These are phyloP conservation scores for Spea multiplicata DNA, from an alignment of 2,113 vertebrate species.

Conservation along the genomic window DNA sequence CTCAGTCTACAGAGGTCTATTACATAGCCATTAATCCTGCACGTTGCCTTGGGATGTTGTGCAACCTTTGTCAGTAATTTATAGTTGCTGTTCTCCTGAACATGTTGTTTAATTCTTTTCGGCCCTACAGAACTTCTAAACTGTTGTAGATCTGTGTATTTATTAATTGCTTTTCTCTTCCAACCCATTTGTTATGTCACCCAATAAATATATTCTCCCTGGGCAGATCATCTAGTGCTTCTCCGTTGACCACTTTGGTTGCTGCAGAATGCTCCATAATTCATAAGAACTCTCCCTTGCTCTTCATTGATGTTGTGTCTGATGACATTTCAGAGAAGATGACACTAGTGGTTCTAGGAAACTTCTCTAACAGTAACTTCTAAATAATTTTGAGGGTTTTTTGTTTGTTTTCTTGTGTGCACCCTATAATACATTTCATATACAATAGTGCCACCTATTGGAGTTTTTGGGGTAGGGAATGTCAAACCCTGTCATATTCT, in stretches of 20 bases:
- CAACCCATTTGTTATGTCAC: not conserved
- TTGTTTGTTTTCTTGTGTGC: not conserved
- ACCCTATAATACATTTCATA: not conserved
- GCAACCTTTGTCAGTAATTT: conserved; percentile 28
- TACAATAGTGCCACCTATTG: conserved; percentile 30
- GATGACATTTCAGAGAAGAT: not conserved
- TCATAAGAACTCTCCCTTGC: not conserved
- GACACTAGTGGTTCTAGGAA: not conserved
- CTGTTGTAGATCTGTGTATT: not conserved
- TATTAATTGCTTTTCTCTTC: not conserved
- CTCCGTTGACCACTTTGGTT: not conserved
- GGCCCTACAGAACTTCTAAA: not conserved
- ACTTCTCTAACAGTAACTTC: not conserved
- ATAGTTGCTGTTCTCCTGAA: conserved; percentile 12
- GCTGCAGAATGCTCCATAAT: not conserved
- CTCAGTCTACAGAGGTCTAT: conserved; percentile 52
- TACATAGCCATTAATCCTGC: conserved; percentile 1
- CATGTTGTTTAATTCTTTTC: conserved; percentile 6
- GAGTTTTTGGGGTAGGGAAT: not conserved
- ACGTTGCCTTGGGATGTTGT: conserved; percentile 10
- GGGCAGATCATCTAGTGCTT: not conserved
- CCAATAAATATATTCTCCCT: not conserved
- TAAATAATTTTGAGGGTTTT: not conserved
- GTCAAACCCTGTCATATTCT: not conserved
- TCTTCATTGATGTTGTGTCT: not conserved